phyloP scores from a whole-genome alignment of 2,113 vertebrate species.

The cattle (Bos taurus) region DNA sequence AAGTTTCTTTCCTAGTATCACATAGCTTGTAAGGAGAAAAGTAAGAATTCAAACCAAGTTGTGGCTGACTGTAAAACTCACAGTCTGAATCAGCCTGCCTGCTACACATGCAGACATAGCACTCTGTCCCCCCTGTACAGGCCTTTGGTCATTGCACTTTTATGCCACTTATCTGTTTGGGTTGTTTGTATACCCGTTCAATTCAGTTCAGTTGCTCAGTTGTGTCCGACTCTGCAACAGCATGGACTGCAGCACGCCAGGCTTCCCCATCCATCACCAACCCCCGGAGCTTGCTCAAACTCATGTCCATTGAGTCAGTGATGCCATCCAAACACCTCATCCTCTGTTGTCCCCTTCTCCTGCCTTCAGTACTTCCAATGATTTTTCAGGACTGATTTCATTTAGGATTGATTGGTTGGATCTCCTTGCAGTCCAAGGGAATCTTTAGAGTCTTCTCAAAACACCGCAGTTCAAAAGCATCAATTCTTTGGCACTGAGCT shows the following conservation, averaged over 20 bases:
- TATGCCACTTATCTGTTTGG: neutral
- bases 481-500: neutral
- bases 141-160: neutral
- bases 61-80: neutral
- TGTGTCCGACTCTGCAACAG: fast-evolving
- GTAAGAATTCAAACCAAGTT: neutral
- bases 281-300: neutral
- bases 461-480: too few species aligned
- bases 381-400: neutral
- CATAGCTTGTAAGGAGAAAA: neutral
- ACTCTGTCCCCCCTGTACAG: neutral
- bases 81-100: neutral
- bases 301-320: neutral
- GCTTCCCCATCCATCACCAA: too few species aligned
- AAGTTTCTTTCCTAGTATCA: neutral
- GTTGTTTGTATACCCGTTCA: neutral
- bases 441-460: neutral
- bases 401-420: neutral
- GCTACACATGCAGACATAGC: neutral
- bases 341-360: neutral
- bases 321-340: neutral
- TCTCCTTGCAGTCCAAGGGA: neutral
- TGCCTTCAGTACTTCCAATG: too few species aligned
- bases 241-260: neutral
- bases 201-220: neutral